Evolutionary conservation across 2,888 invertebrate genomes (phyloP).

Genomic region (Cantharis rustica): DNA sequence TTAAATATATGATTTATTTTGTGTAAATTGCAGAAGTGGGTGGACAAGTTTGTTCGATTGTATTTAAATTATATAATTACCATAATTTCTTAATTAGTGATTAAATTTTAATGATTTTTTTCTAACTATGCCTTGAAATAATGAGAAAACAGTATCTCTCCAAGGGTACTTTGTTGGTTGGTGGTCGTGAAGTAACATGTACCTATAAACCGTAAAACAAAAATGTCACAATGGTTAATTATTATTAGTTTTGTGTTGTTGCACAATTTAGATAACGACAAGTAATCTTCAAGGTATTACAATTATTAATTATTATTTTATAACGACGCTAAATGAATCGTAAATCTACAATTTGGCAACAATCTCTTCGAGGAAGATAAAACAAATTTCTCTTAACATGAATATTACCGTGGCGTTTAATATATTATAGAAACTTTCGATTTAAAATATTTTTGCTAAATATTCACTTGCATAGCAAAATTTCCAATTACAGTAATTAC

Average conservation of each 20-base stretch:
- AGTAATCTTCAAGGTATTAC: background rate
- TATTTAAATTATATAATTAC: background rate
- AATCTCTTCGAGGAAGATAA: background rate
- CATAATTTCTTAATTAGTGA: background rate
- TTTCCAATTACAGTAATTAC: conserved; percentile 4
- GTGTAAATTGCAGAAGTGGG: background rate
- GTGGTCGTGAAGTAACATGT: background rate
- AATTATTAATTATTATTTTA: background rate
- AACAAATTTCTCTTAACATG: background rate
- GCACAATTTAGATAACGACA: background rate
- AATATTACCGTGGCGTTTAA: background rate
- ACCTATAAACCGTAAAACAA: background rate
- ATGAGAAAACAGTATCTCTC: background rate
- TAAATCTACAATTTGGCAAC: background rate
- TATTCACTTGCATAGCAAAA: conserved; percentile 3
- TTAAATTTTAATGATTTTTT: background rate
- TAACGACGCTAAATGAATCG: background rate
- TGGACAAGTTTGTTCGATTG: background rate
- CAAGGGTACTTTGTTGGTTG: background rate
- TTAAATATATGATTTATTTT: background rate
- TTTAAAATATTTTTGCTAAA: background rate
- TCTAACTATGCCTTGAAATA: background rate
- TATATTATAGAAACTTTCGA: background rate
- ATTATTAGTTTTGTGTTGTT: background rate
- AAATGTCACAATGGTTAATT: background rate